Evolutionary conservation across 2,888 invertebrate species (phyloP), one percentile per base, ranked within the genome.

Genomic region (Plusia festucae): DNA sequence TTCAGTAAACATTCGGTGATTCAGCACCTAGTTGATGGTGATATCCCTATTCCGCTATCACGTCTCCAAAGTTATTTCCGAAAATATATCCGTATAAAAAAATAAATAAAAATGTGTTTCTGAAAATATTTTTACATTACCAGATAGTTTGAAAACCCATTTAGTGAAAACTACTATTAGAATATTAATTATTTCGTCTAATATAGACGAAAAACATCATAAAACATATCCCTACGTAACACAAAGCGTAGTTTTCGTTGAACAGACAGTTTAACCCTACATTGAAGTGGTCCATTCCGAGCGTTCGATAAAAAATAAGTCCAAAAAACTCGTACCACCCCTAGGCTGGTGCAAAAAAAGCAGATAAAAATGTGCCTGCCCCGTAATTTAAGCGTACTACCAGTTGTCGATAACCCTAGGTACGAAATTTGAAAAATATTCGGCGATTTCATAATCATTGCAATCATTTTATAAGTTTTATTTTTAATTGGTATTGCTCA

Each of bases 361-460:
- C 88, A 88, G 89, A 92, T 90, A 93, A 93, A 93, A 92, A 90
- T 89, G 87, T 88, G 87, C 88, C 90, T 84, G 88, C 88, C 87
- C 89, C 94, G 93, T 94, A 94, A 94, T 94, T 94, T 94, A 94
- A 93, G 89, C 92, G 92, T 90, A 88, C 90, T 89, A 88, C 89
- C 91, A 91, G 92, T 88, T 88, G 92, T 89, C 89, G 88, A 88
- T 91, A 92, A 91, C 91, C 88, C 76, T 81, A 81, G 90, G 89
- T 84, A 76, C 81, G 72, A 76, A 69, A 80, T 76, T 79, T 72
- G 70, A 77, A 76, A 79, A 71, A 82, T 80, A 82, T 82, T 70
- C 76, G 30, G 64, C 61, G 73, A 76, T 68, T 63, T 66, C 70
- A 68, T 78, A 64, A 79, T 78, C 69, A 66, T 76, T 71, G 71